Percentiles rank a stretch among this genome's conserved stretches.
Conservation (phyloP, 35 echinoderm and acorn worm species). For the Stichopus chloronotus region DNA sequence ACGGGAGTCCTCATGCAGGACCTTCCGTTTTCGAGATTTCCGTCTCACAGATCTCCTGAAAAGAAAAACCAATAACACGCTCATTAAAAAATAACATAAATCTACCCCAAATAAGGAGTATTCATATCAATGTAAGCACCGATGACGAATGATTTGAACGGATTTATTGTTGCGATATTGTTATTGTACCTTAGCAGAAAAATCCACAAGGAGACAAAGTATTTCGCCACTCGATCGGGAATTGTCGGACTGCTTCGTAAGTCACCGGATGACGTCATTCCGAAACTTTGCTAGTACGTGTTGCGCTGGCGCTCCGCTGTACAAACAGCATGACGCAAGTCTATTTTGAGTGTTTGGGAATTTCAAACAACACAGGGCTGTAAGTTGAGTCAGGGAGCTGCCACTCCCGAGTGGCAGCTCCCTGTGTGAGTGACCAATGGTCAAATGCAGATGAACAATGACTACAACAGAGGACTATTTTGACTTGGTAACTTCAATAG, state of each 20-base stretch:
- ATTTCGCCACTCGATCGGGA: slow-evolving; percentile 3
- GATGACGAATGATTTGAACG: slow-evolving; percentile 37
- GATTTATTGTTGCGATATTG: slow-evolving; percentile 13
- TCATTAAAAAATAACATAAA: not conserved
- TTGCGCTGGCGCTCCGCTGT: too few species aligned
- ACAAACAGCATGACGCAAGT: too few species aligned
- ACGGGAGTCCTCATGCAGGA: slow-evolving; percentile 49
- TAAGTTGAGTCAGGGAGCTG: too few species aligned
- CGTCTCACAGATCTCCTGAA: slow-evolving; percentile 62
- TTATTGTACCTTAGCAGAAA: slow-evolving; percentile 50
- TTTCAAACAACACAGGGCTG: too few species aligned
- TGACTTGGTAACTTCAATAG: too few species aligned
- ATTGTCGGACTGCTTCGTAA: not conserved
- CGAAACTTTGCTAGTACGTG: too few species aligned
- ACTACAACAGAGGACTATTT: too few species aligned
- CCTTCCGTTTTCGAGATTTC: slow-evolving; percentile 59
- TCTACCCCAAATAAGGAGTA: not conserved
- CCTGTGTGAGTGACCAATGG: too few species aligned
- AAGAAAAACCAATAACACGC: slow-evolving; percentile 15
- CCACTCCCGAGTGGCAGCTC: too few species aligned
- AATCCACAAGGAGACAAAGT: slow-evolving; percentile 70
- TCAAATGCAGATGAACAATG: too few species aligned
- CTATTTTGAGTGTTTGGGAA: too few species aligned
- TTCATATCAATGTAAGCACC: slow-evolving; percentile 4
- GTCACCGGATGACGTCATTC: slow-evolving; percentile 9